phyloP scores from a whole-genome alignment of 2,113 vertebrate genomes.

The Brachyhypopomus gauderio region DNA sequence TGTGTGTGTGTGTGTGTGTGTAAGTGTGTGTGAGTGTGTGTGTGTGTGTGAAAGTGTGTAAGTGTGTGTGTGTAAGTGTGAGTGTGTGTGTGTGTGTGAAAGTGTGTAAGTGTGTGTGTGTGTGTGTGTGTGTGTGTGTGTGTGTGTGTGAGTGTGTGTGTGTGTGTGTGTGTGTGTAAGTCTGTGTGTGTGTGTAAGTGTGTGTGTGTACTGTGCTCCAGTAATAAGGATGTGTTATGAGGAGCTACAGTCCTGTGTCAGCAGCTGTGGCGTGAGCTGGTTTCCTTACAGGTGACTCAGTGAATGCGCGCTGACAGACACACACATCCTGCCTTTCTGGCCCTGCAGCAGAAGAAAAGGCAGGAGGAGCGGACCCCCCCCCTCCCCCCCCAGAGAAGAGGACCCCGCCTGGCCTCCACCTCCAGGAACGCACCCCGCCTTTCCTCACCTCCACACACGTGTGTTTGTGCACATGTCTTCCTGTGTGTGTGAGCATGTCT shows the following conservation, averaged over 20 bases:
- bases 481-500: no score
- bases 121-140: neutral
- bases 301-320: constrained; percentile 80
- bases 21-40: neutral
- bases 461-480: no score
- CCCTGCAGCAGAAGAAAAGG: constrained; percentile 66
- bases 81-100: constrained; percentile 39
- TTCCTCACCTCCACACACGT: neutral
- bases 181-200: constrained; percentile 11
- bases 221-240: constrained; percentile 79
- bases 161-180: no score
- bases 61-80: neutral
- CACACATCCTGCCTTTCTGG: constrained; percentile 78
- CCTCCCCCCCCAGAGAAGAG: neutral
- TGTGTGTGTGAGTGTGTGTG: neutral
- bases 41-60: no score
- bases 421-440: constrained; percentile 28
- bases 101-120: no score
- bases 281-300: constrained; percentile 82
- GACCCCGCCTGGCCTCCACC: constrained; percentile 31
- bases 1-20: neutral
- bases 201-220: constrained; percentile 56
- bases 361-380: constrained; percentile 11
- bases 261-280: constrained; percentile 72
- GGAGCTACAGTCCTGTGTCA: constrained; percentile 77